Evolutionary conservation across 2,113 vertebrate genomes (phyloP).

Genomic region (Albula glossodonta): DNA sequence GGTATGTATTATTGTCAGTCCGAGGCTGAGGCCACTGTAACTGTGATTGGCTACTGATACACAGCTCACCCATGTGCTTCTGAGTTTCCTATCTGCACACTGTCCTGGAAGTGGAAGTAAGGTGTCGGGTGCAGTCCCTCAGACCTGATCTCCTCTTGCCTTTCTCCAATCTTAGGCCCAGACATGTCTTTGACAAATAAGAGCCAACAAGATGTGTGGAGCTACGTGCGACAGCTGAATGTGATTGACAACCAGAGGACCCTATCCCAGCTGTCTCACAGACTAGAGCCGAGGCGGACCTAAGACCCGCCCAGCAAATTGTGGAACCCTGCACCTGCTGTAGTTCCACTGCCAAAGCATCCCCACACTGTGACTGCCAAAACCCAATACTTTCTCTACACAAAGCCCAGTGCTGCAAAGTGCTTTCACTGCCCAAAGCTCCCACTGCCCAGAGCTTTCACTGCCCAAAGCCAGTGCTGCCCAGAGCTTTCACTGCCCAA

Average conservation of each 20-base stretch:
- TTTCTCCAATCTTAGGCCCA: constrained; percentile 74
- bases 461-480: too few relatives aligned
- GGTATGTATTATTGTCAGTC: too few relatives aligned
- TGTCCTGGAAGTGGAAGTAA: not conserved
- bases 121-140: not conserved
- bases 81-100: not conserved
- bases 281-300: constrained; percentile 88
- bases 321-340: constrained; percentile 58
- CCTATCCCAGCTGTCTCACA: constrained; percentile 93
- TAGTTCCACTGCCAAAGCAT: constrained; percentile 65
- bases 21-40: too few relatives aligned
- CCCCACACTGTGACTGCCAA: constrained; percentile 35
- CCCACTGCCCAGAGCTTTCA: too few relatives aligned
- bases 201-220: constrained; percentile 90
- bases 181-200: constrained; percentile 85
- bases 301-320: constrained; percentile 62
- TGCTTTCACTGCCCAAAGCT: too few relatives aligned
- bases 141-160: not conserved
- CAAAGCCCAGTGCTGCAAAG: too few relatives aligned
- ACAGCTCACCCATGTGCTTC: too few relatives aligned
- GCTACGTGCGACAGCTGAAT: constrained; percentile 90
- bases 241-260: constrained; percentile 99
- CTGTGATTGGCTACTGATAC: not conserved
- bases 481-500: too few relatives aligned
- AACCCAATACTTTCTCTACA: too few relatives aligned